Conservation (phyloP, 2,797 vertebrate genomes). For the Poeciliopsis infans region DNA sequence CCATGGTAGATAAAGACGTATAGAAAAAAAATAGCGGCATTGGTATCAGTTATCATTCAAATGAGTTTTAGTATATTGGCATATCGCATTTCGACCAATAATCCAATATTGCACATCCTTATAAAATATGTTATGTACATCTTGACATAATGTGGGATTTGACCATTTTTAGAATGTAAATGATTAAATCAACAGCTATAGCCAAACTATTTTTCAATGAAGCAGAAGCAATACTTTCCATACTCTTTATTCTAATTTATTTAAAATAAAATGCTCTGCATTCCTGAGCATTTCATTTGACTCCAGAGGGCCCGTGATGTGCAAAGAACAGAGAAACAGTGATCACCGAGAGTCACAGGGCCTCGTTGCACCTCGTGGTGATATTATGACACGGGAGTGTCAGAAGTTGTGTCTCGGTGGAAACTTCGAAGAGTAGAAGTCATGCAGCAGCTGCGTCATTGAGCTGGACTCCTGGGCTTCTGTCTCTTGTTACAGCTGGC, state of each 20-base stretch:
- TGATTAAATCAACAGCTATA: neutral
- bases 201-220: neutral
- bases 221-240: neutral
- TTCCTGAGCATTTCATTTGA: slow-evolving; percentile 13
- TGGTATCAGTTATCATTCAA: neutral
- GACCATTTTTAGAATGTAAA: neutral
- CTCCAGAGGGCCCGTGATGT: neutral
- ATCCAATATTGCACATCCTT: too few relatives aligned
- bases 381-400: slow-evolving; percentile 54
- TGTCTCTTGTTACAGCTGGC: slow-evolving; percentile 49
- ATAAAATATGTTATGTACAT: neutral
- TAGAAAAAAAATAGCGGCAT: neutral
- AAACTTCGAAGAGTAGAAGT: slow-evolving; percentile 58
- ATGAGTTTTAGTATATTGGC: too few relatives aligned
- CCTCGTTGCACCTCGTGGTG: slow-evolving; percentile 28
- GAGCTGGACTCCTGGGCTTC: slow-evolving; percentile 37
- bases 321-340: slow-evolving; percentile 9
- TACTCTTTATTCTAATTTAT: neutral
- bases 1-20: too few relatives aligned
- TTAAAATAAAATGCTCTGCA: neutral
- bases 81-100: too few relatives aligned
- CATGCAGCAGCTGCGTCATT: slow-evolving; percentile 58
- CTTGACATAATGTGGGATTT: neutral
- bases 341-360: slow-evolving; percentile 26
- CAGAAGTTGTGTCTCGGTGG: slow-evolving; percentile 65